Conservation (phyloP, 2,113 vertebrate species). For the Podilymbus podiceps region DNA sequence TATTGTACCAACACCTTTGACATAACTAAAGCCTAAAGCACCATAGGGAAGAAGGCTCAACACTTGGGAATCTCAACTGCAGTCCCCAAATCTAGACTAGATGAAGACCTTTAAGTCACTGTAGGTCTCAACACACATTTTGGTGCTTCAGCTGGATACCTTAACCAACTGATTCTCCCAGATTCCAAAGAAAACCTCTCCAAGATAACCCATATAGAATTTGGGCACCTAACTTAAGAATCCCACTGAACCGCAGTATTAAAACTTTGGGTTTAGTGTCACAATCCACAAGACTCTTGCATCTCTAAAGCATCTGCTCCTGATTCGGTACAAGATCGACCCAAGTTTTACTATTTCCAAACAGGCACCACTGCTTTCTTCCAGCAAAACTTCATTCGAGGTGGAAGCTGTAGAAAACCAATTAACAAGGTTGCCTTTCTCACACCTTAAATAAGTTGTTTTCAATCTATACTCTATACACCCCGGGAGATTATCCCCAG, state of each 20-base stretch:
- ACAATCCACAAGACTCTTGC: not conserved
- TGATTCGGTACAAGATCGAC: not conserved
- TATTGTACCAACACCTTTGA: not conserved
- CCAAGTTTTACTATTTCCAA: not conserved
- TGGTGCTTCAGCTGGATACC: not conserved
- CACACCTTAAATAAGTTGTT: not conserved
- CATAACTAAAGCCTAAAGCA: not conserved
- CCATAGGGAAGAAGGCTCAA: not conserved
- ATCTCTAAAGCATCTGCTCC: not conserved
- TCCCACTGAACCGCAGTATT: accelerated
- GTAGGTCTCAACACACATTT: not conserved
- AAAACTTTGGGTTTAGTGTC: not conserved
- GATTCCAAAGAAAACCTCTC: not conserved
- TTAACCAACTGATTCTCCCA: not conserved
- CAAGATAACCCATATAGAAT: not conserved
- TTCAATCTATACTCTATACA: not conserved
- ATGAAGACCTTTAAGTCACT: not conserved
- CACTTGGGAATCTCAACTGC: not conserved
- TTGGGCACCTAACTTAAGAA: not conserved
- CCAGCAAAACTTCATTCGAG: not conserved
- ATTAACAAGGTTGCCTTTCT: not conserved
- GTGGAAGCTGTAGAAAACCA: not conserved
- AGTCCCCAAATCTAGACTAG: not conserved
- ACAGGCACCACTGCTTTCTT: not conserved
- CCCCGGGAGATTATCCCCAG: not conserved